These are phyloP conservation scores for Patiria pectinifera DNA, from an alignment of 53 echinoderm and acorn worm genomes.

Conservation along the genomic window DNA sequence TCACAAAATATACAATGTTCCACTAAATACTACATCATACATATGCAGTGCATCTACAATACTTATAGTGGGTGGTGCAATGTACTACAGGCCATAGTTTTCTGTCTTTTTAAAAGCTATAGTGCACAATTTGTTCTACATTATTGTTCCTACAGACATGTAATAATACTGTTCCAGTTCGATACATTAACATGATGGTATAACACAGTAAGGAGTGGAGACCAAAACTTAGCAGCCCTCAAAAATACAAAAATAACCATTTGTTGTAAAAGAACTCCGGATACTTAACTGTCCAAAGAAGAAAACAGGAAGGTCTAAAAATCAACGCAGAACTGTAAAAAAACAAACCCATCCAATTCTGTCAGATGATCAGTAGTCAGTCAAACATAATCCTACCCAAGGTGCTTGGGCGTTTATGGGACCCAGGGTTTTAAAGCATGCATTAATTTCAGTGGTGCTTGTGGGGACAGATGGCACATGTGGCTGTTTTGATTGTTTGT, in stretches of 20 bases:
- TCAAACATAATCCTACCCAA: not conserved
- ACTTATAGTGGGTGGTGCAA: constrained; percentile 30
- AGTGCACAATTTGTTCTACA: constrained; percentile 50
- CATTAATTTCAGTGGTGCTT: not conserved
- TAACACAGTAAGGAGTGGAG: not conserved
- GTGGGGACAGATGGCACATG: not conserved
- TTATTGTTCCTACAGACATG: constrained; percentile 21
- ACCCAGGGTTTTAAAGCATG: not conserved
- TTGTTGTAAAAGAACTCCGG: not conserved
- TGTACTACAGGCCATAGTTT: constrained; percentile 12
- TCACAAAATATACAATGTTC: constrained; percentile 83
- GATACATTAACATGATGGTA: constrained; percentile 54
- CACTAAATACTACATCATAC: constrained; percentile 67
- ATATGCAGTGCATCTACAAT: constrained; percentile 69
- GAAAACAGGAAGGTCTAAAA: not conserved
- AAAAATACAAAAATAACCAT: constrained; percentile 56
- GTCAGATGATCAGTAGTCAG: not conserved
- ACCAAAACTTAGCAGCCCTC: not conserved
- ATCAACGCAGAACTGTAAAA: not conserved
- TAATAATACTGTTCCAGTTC: constrained; percentile 45
- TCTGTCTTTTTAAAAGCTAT: constrained; percentile 40
- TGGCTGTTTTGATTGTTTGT: not conserved
- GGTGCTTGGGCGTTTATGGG: not conserved
- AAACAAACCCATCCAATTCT: not conserved
- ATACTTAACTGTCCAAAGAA: not conserved